A percentile compares a stretch with the other conserved stretches of the same genome.
Evolutionary conservation across 2,888 invertebrate species (phyloP).

Genomic region (Eilema depressum): DNA sequence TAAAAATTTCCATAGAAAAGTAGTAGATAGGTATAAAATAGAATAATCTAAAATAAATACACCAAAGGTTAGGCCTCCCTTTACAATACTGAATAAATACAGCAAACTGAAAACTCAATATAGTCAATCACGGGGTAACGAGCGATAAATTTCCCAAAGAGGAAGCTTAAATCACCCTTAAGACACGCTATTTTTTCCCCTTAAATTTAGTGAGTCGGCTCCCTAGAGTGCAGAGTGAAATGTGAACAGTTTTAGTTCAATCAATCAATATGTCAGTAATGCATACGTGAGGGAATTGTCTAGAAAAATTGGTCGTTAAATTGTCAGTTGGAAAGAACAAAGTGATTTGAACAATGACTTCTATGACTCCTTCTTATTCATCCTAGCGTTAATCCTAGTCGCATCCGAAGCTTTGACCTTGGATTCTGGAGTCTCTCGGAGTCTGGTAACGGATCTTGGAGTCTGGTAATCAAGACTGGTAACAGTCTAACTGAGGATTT

Average conservation of each 20-base stretch:
- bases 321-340: not conserved
- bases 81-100: not conserved
- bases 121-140: conserved; percentile 26
- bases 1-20: too few relatives aligned
- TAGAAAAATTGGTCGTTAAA: not conserved
- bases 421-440: too few relatives aligned
- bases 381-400: too few relatives aligned
- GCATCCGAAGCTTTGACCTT: too few relatives aligned
- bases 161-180: conserved; percentile 23
- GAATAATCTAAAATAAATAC: not conserved
- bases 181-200: conserved; percentile 39
- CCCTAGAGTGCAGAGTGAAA: conserved; percentile 9
- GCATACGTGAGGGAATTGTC: not conserved
- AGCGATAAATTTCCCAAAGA: conserved; percentile 41
- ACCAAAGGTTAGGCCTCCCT: not conserved
- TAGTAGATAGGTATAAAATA: not conserved
- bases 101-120: conserved; percentile 14
- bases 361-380: too few relatives aligned
- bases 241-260: conserved; percentile 17
- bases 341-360: too few relatives aligned
- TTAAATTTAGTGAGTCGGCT: not conserved
- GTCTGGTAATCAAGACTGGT: too few relatives aligned
- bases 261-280: conserved; percentile 5
- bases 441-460: too few relatives aligned
- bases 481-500: too few relatives aligned